phyloP scores from a whole-genome alignment of 2,113 vertebrate species.

The Smithornis capensis region DNA sequence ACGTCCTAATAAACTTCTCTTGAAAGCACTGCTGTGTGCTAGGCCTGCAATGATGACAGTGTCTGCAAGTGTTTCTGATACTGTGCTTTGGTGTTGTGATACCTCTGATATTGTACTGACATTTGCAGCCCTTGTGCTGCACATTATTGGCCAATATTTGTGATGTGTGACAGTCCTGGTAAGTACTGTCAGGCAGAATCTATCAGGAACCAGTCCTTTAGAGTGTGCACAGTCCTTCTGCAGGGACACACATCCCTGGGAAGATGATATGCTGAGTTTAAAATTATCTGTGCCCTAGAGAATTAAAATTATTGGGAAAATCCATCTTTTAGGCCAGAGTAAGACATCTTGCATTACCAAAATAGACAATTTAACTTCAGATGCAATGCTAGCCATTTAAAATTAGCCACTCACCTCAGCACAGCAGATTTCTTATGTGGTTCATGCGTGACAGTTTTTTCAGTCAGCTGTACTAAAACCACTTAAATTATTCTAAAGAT shows the following conservation, averaged over 20 bases:
- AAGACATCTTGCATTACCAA: neutral
- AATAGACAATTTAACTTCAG: neutral
- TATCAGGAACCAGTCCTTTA: constrained; percentile 3
- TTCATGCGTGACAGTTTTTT: neutral
- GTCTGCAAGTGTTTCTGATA: neutral
- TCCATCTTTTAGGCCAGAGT: neutral
- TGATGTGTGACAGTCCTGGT: constrained; percentile 35
- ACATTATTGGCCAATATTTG: constrained; percentile 37
- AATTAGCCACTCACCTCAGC: neutral
- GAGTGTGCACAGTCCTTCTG: neutral
- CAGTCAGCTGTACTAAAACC: neutral
- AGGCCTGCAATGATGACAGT: neutral
- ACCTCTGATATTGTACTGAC: neutral
- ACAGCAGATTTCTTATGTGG: neutral
- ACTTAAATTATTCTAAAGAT: neutral
- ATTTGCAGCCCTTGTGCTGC: neutral
- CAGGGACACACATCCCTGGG: neutral
- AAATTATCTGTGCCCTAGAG: neutral
- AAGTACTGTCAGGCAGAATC: constrained; percentile 46
- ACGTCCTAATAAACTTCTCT: neutral
- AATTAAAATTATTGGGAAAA: neutral
- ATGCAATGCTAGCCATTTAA: neutral
- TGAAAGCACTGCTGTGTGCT: neutral
- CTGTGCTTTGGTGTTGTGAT: neutral
- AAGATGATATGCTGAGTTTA: neutral